Evolutionary conservation across 2,113 vertebrate species (phyloP), one percentile per base, ranked within the genome.

Genomic region (Bambusicola thoracicus): DNA sequence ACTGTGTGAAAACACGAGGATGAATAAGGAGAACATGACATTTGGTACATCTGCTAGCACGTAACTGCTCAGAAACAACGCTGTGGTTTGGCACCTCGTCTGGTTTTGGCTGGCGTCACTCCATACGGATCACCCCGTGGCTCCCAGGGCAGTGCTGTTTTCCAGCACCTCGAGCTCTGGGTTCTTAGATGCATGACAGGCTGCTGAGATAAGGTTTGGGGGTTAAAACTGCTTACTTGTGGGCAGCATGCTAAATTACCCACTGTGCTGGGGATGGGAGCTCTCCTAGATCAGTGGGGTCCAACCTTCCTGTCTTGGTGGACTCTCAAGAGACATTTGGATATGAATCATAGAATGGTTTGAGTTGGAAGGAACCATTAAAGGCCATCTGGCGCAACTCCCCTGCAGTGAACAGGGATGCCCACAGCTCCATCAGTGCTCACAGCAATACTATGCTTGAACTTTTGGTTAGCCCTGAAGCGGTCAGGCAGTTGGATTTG

Each of bases 111-210:
- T 14, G 34, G 19, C 44, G 3, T 32, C 0, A 3, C n/a, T 63
- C 29, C 30, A 0, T 6, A 8, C 0, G 1, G 3, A 29, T 9
- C 7, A 4, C n/a, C 22, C 44, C 18, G 1, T 29, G 15, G 30
- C 36, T 83, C 36, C 70, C 12, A 16, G n/a, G 36, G 12, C 44
- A n/a, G 0, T 27, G 73, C 56, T 2, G 0, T 4, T 58, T n/a
- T 7, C 53, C 51, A 46, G 32, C 46, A 55, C 32, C 53, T 81
- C 59, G 38, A 53, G 65, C 38, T 86, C 46, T 20, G 27, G 12
- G 38, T 55, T 48, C 73, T 61, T 36, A 29, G 1, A 2, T 21
- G 27, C 0, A 1, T 41, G 34, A 13, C 79, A 10, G 32, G 66
- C n/a, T 7, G 3, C 34, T 2, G 1, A 58, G 44, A 43, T 18